Evolutionary conservation across 2,888 invertebrate genomes (phyloP).

Genomic region (Pterostichus madidus): DNA sequence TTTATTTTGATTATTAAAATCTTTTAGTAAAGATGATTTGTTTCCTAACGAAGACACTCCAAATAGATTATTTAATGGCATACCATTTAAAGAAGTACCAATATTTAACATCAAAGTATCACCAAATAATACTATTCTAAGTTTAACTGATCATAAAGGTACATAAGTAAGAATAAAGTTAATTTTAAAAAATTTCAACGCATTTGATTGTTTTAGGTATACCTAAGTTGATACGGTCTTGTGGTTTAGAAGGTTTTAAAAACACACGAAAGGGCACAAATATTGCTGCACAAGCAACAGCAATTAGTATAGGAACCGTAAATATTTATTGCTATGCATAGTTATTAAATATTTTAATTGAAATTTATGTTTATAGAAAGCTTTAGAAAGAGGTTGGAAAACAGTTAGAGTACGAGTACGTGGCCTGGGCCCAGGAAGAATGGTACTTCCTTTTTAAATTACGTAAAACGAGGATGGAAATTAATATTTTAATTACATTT

Average conservation of each 20-base stretch:
- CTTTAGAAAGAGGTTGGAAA: constrained; percentile 85
- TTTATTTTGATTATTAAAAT: constrained; percentile 8
- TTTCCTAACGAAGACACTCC: constrained; percentile 89
- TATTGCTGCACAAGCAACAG: constrained; percentile 97
- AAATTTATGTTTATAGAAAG: constrained; percentile 80
- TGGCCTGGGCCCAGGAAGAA: constrained; percentile 93
- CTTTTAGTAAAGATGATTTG: constrained; percentile 83
- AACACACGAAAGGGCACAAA: constrained; percentile 97
- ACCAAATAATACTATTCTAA: constrained; percentile 93
- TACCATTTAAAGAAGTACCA: constrained; percentile 88
- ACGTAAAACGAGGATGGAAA: neutral
- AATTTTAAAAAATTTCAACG: constrained; percentile 1
- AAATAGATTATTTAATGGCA: constrained; percentile 85
- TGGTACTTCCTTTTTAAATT: constrained; percentile 80
- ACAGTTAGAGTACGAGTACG: constrained; percentile 88
- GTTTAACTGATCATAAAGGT: constrained; percentile 86
- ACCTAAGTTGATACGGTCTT: constrained; percentile 83
- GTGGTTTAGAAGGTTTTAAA: constrained; percentile 96
- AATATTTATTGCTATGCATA: constrained; percentile 72
- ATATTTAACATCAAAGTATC: constrained; percentile 90
- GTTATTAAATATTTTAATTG: constrained; percentile 40
- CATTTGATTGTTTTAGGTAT: constrained; percentile 75
- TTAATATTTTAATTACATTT: constrained; percentile 72
- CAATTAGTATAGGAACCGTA: constrained; percentile 88
- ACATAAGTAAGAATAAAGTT: constrained; percentile 67